Base-by-base conservation (phyloP, 2,113 vertebrate species). In the Hyaena hyaena region DNA sequence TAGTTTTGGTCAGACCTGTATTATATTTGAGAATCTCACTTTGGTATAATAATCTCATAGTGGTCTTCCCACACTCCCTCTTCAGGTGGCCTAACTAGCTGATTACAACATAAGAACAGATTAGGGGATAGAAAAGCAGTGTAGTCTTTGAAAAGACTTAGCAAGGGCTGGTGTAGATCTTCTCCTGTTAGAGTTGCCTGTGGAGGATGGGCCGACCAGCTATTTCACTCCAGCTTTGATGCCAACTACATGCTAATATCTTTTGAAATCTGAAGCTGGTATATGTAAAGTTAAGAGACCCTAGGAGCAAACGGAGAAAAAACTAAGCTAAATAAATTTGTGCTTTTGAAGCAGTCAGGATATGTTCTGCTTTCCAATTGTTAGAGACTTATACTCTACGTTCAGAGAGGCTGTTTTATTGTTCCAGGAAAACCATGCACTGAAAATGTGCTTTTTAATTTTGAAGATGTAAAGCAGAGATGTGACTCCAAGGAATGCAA, bases 361-460 rank as follows among this genome's bases (percentile, higher is more conserved):
- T 61, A 71, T 35, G 58, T 88, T 65, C 69, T 63, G 50, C 24
- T 58, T 93, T 90, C 50, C 26, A 53, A 24, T 77, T 90, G 53
- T 83, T 88, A 39, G 12, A 93, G 35, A 85, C 1, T 43, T 80
- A n/a, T 4, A 48, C 82, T 93, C 7, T 88, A 31, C 24, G 89
- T 88, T 80, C 50, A 79, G 39, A 14, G 19, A 82, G 2, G 5
- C 28, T 12, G 7, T 77, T 95, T 96, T 39, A 77, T 50, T 77
- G n/a, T 93, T 94, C 21, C 48, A 82, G 43, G 8, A 89, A 98
- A 95, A 84, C 2, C 10, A 21, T 35, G 11, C 39, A 43, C 55
- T 92, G 17, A 93, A 93, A 94, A 69, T 11, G 55, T 76, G 16
- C 14, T 88, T 95, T 96, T 96, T 90, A 93, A 90, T 97, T 96